These are phyloP conservation scores for Luperina nickerlii DNA, from an alignment of 2,888 invertebrate species.

Conservation along the genomic window DNA sequence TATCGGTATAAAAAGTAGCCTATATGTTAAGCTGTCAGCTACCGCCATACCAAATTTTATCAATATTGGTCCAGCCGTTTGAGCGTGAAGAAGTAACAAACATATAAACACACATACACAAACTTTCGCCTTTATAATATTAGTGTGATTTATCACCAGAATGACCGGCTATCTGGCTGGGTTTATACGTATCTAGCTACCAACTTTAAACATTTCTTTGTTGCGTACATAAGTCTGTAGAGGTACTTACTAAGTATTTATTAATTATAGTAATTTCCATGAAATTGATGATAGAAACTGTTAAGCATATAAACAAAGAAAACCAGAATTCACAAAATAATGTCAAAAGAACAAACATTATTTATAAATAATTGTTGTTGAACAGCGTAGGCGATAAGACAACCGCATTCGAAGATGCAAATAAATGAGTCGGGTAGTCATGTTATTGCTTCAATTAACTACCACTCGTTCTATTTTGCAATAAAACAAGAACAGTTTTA, in stretches of 20 bases:
- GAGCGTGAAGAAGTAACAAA: no score
- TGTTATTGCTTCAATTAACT: slow-evolving; percentile 41
- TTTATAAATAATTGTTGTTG: slow-evolving; percentile 5
- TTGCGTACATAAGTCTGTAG: not conserved
- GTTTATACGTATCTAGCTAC: not conserved
- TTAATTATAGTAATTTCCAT: not conserved
- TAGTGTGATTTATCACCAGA: not conserved
- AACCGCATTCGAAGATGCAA: slow-evolving; percentile 62
- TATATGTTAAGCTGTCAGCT: no score
- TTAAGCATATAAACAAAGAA: slow-evolving; percentile 35
- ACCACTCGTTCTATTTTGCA: not conserved
- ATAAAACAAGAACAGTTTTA: slow-evolving; percentile 12
- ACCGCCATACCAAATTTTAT: no score
- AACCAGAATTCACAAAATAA: slow-evolving; percentile 22
- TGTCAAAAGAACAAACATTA: slow-evolving; percentile 11
- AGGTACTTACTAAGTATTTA: not conserved
- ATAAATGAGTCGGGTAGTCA: slow-evolving; percentile 55
- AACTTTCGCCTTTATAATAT: no score
- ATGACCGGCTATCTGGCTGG: no score
- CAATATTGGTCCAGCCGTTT: no score
- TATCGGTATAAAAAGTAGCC: no score
- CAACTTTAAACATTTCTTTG: not conserved
- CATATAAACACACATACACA: no score
- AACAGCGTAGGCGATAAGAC: slow-evolving; percentile 53
- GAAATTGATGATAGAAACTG: not conserved